These are phyloP conservation scores for Spinus pinus DNA, from an alignment of 2,797 vertebrate species.

Conservation along the genomic window DNA sequence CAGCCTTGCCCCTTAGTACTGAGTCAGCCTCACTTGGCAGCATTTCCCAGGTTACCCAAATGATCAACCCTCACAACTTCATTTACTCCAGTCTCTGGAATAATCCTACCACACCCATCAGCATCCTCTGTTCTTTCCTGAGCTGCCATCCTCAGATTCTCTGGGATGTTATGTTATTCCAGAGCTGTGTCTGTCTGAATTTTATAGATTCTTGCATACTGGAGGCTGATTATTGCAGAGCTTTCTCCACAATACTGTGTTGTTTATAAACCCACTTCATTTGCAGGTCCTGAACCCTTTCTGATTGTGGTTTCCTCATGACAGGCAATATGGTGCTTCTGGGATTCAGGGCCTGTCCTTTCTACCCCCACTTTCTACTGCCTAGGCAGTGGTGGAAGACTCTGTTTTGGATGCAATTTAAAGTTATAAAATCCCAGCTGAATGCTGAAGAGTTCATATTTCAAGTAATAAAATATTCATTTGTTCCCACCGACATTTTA, in stretches of 20 bases:
- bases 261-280: neutral
- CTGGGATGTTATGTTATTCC: neutral
- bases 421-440: neutral
- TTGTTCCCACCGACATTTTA: neutral
- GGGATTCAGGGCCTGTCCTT: neutral
- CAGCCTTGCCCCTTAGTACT: neutral
- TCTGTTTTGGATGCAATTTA: neutral
- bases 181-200: neutral
- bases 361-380: neutral
- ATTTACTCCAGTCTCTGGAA: neutral
- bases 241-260: neutral
- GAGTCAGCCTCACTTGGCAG: neutral
- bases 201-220: neutral
- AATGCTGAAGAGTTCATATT: neutral
- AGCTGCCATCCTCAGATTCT: neutral
- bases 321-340: neutral
- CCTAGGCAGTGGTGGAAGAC: neutral
- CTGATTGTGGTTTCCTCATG: neutral
- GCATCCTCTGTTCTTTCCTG: neutral
- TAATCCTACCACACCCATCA: neutral
- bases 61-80: neutral
- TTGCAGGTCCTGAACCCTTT: neutral
- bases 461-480: constrained; percentile 8
- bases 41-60: neutral
- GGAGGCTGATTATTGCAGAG: neutral